Conservation (phyloP, 2,797 vertebrate species). For the Ambastaia sidthimunki region DNA sequence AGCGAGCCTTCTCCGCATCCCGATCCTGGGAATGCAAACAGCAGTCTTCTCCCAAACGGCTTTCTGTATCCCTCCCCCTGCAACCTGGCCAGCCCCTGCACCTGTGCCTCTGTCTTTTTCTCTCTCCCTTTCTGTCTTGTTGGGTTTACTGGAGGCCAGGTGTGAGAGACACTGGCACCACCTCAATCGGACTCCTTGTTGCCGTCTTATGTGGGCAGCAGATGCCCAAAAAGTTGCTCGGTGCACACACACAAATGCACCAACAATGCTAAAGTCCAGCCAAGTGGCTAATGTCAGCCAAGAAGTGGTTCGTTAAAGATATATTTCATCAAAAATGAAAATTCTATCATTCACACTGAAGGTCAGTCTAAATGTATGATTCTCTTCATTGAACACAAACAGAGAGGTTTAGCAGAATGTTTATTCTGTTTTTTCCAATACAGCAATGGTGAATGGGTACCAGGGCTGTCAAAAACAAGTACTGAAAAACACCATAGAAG, state of each 20-base stretch:
- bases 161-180: slow-evolving; percentile 72
- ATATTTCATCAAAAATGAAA: not conserved
- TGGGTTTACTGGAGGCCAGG: slow-evolving; percentile 67
- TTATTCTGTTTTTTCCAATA: no score
- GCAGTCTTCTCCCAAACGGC: slow-evolving; percentile 74
- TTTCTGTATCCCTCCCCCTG: slow-evolving; percentile 56
- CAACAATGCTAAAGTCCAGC: slow-evolving; percentile 57
- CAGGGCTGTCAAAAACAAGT: no score
- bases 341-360: no score
- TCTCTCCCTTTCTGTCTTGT: slow-evolving; percentile 32
- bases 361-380: no score
- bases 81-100: slow-evolving; percentile 75
- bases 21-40: slow-evolving; percentile 83
- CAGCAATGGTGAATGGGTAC: no score
- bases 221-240: slow-evolving; percentile 66
- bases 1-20: slow-evolving; percentile 58
- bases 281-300: slow-evolving; percentile 63
- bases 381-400: no score
- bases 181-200: slow-evolving; percentile 64
- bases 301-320: slow-evolving; percentile 9
- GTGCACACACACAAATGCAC: slow-evolving; percentile 40
- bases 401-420: no score
- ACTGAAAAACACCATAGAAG: no score
- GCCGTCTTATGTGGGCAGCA: slow-evolving; percentile 55
- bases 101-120: slow-evolving; percentile 73